A percentile compares a stretch with the other conserved stretches of the same genome.
These are phyloP conservation scores for Microplitis demolitor DNA, from an alignment of 1,140 invertebrate species.

Conservation along the genomic window DNA sequence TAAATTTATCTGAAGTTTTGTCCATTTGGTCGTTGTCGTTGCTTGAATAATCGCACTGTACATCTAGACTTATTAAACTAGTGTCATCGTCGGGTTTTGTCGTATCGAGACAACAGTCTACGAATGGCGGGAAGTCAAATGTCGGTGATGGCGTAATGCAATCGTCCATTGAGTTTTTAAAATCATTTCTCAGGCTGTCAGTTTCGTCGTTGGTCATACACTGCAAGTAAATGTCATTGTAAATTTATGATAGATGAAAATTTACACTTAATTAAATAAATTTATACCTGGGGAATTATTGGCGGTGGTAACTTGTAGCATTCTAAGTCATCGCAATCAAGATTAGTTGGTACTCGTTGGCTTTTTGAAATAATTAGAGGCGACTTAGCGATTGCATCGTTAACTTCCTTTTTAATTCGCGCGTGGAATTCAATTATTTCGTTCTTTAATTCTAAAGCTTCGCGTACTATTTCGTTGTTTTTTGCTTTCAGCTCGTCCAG, in stretches of 20 bases:
- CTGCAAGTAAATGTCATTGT: constrained; percentile 38
- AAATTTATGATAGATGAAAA: background rate
- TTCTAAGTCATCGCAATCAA: constrained; percentile 64
- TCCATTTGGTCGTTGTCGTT: constrained; percentile 44
- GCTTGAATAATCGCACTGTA: constrained; percentile 51
- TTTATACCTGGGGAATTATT: constrained; percentile 51
- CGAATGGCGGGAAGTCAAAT: constrained; percentile 57
- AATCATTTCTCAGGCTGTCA: constrained; percentile 37
- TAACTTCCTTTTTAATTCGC: constrained; percentile 70
- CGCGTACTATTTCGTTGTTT: constrained; percentile 66
- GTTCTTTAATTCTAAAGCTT: constrained; percentile 67
- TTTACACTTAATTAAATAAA: background rate
- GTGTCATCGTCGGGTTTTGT: constrained; percentile 53
- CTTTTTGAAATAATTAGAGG: constrained; percentile 75
- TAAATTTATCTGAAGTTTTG: constrained; percentile 46
- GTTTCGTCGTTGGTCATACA: constrained; percentile 35
- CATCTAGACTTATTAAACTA: constrained; percentile 65
- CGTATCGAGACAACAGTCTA: constrained; percentile 49
- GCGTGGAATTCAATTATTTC: constrained; percentile 70
- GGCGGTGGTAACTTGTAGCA: constrained; percentile 56
- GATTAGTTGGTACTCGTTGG: constrained; percentile 67
- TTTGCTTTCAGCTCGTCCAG: constrained; percentile 69
- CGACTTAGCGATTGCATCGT: constrained; percentile 68
- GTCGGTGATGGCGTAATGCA: constrained; percentile 57
- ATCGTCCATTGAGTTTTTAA: constrained; percentile 50